These are phyloP conservation scores for Euwallacea fornicatus DNA, from an alignment of 1,140 invertebrate species.

Conservation along the genomic window DNA sequence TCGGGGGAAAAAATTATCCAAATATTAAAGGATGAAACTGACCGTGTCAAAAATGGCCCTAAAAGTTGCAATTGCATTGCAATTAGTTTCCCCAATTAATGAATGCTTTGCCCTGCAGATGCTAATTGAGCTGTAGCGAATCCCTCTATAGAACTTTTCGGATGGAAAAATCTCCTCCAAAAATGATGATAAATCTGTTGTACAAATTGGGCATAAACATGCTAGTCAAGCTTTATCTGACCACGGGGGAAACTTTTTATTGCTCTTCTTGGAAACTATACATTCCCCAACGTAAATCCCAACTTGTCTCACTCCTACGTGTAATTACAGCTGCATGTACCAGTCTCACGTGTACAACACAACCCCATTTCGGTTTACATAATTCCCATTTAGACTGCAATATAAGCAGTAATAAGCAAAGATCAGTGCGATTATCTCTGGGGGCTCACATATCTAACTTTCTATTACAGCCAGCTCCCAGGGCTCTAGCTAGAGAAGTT, in stretches of 20 bases:
- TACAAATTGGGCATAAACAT: conserved; percentile 36
- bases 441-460: not conserved
- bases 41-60: no score
- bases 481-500: no score
- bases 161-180: no score
- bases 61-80: no score
- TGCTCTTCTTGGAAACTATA: not conserved
- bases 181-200: conserved; percentile 33
- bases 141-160: no score
- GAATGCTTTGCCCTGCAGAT: no score
- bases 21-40: no score
- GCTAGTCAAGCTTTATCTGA: conserved; percentile 27
- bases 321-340: not conserved
- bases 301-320: not conserved
- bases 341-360: not conserved
- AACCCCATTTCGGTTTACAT: not conserved
- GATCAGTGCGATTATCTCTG: not conserved
- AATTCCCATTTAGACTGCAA: not conserved
- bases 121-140: no score
- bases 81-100: no score
- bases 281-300: not conserved
- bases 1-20: no score
- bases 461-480: no score
- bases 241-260: not conserved
- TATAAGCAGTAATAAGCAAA: conserved; percentile 10